phyloP scores from a whole-genome alignment of 2,797 vertebrate species.

The Sus cebifrons region DNA sequence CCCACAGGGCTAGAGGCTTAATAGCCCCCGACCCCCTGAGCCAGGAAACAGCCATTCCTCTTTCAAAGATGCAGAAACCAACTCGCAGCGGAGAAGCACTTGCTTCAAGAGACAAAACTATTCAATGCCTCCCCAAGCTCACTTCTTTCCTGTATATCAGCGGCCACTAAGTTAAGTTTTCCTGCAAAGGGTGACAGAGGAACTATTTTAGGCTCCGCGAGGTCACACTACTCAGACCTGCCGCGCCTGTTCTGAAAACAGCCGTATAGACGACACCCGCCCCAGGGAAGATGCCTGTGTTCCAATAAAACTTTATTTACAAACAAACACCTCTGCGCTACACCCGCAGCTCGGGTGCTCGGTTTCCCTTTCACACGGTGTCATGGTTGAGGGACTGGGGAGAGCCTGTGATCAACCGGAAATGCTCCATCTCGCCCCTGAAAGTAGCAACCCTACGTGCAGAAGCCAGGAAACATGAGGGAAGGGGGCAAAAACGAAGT shows the following conservation, averaged over 20 bases:
- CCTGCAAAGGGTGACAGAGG: background rate
- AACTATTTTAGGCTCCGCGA: background rate
- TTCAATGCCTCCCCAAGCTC: background rate
- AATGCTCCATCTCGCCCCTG: conserved; percentile 82
- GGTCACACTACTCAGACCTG: too few species aligned
- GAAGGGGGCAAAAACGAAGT: conserved; percentile 86
- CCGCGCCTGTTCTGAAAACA: background rate
- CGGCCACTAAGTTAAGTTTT: background rate
- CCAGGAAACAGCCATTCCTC: background rate
- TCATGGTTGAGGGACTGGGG: conserved; percentile 82
- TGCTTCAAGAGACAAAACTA: background rate
- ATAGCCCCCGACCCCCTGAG: background rate
- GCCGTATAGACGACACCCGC: rapidly evolving
- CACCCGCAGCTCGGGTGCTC: background rate
- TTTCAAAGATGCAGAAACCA: background rate
- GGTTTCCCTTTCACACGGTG: conserved; percentile 66
- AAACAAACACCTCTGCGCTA: background rate
- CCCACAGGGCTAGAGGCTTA: background rate
- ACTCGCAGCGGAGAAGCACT: background rate
- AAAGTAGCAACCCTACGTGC: conserved; percentile 60
- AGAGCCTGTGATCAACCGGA: conserved; percentile 86
- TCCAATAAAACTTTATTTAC: conserved; percentile 64
- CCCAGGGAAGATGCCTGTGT: too few species aligned
- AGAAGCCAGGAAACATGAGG: conserved; percentile 79
- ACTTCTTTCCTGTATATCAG: background rate